These are phyloP conservation scores for Micromys minutus DNA, from an alignment of 2,113 vertebrate species.

Conservation along the genomic window DNA sequence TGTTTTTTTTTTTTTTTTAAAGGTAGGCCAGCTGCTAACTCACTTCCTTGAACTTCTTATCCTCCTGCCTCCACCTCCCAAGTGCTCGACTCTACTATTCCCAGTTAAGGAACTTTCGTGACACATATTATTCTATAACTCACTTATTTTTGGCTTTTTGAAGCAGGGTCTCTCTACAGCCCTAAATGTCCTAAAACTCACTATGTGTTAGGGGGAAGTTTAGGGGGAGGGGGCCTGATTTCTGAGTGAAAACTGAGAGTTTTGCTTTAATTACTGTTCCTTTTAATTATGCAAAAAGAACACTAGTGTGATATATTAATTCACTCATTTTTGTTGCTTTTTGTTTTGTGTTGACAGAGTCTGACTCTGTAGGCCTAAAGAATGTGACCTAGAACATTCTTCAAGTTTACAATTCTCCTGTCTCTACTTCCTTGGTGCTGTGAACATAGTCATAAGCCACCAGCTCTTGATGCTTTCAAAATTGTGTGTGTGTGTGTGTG, in stretches of 20 bases:
- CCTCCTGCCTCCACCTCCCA: not conserved
- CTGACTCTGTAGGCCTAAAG: not conserved
- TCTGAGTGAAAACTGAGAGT: not conserved
- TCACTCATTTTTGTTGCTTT: not conserved
- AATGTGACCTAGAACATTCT: not conserved
- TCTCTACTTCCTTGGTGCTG: not conserved
- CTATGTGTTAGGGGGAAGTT: no score
- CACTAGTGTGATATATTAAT: not conserved
- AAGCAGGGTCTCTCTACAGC: not conserved
- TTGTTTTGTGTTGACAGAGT: not conserved
- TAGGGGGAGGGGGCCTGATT: not conserved
- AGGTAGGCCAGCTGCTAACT: no score
- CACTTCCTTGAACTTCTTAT: no score
- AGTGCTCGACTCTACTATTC: not conserved
- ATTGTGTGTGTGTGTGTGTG: not conserved
- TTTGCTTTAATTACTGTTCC: not conserved
- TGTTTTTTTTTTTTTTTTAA: no score
- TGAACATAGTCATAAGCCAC: not conserved
- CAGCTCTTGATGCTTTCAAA: not conserved
- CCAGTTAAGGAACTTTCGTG: no score
- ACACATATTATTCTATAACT: no score
- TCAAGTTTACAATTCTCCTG: not conserved
- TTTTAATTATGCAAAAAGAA: conserved; percentile 7
- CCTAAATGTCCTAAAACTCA: no score
- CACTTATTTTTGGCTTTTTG: not conserved